Base-by-base conservation (phyloP, 1,140 invertebrate species). In the Drosophila micromelanica region DNA sequence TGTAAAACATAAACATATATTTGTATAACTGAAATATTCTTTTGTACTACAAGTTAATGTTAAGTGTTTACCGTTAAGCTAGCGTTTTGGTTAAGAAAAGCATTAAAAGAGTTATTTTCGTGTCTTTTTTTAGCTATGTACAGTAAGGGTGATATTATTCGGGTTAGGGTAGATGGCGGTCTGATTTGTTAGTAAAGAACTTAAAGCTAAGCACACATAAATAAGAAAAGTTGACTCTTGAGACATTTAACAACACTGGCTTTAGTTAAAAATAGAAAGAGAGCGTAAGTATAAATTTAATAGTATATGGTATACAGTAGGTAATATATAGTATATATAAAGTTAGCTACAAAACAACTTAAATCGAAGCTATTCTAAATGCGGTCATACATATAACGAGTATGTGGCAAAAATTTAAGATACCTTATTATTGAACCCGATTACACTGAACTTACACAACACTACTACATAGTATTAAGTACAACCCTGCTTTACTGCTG, bases 21-120 rank as follows among this genome's bases (percentile, higher is more conserved):
- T 5, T 20, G 38, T 67, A 60, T 35, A 35, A 43, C 52, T 45
- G 30, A 76, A 82, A 73, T 63, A 67, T 70, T 64, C 51, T 78
- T 86, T 86, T 86, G 82, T 86, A 86, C 82, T 86, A 86, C 82
- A 78, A 49, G 82, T 86, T 82, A 87, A 62, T 70, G 73, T 87
- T 75, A 73, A 23, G 62, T 61, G 42, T 72, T 76, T 63, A 76
- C 80, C 63, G 73, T 85, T 69, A 86, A 43, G 57, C 78, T 85
- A 86, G 82, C 67, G 68, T 87, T 82, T 81, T 68, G 78, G 82
- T 86, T 89, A 87, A 76, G 84, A 68, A 82, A 87, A 86, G 82
- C 82, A 56, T 72, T 48, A 65, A 56, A 61, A n/a, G 17, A 43
- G 27, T 27, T 23, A 32, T 43, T 30, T 69, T 62, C 5, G 35